Evolutionary conservation across 2,888 invertebrate species (phyloP).

Genomic region (Operophtera brumata): DNA sequence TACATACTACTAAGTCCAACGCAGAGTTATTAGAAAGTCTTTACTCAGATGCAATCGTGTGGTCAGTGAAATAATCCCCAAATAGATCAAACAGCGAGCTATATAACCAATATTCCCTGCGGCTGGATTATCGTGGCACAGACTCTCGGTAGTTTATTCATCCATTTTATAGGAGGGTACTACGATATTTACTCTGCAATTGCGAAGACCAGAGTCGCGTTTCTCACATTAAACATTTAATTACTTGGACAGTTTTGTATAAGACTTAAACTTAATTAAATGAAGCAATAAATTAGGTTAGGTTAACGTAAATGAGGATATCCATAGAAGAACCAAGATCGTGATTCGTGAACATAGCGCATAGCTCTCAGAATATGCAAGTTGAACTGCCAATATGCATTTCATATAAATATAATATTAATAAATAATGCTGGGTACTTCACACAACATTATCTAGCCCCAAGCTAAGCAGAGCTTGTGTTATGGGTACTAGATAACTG

Average conservation of each 20-base stretch:
- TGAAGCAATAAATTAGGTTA: conserved; percentile 2
- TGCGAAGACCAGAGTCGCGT: conserved; percentile 64
- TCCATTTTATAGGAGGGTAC: conserved; percentile 67
- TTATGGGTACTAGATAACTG: too few species aligned
- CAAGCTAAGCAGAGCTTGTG: too few species aligned
- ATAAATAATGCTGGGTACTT: too few species aligned
- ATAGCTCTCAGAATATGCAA: too few species aligned
- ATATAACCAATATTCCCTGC: conserved; percentile 23
- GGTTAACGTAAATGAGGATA: too few species aligned
- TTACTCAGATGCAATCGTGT: conserved; percentile 17
- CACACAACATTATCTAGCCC: too few species aligned
- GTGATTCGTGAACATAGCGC: too few species aligned
- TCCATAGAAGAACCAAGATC: too few species aligned
- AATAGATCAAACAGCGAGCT: conserved; percentile 12
- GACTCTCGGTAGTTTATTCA: conserved; percentile 61
- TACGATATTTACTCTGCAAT: conserved; percentile 73
- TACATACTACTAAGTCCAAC: neutral
- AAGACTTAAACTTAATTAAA: conserved; percentile 16
- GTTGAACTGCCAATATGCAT: too few species aligned
- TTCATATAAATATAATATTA: too few species aligned
- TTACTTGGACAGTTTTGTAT: conserved; percentile 5
- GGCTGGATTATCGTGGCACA: conserved; percentile 23
- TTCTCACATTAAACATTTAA: conserved; percentile 69
- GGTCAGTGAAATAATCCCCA: conserved; percentile 20
- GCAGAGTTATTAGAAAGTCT: too few species aligned